Evolutionary conservation across 1,140 invertebrate genomes (phyloP).

Genomic region (Drosophila willistoni): DNA sequence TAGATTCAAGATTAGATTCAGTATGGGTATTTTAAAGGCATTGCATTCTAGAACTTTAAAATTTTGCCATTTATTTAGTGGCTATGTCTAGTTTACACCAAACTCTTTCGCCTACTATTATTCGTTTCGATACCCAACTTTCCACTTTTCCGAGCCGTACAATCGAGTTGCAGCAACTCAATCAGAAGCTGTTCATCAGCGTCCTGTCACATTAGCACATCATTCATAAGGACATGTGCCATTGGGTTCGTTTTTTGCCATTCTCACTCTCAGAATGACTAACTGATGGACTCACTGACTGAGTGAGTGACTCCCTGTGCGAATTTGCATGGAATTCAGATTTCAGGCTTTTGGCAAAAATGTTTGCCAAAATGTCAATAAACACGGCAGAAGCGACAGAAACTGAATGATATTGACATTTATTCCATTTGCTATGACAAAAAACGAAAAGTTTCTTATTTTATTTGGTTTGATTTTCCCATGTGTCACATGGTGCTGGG

Average conservation of each 20-base stretch:
- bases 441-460: constrained; percentile 60
- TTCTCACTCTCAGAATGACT: no score
- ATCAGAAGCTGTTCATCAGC: constrained; percentile 26
- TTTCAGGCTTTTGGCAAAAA: constrained; percentile 51
- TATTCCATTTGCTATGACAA: constrained; percentile 32
- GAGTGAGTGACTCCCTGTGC: constrained; percentile 29
- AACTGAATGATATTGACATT: constrained; percentile 62
- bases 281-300: constrained; percentile 31
- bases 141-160: neutral
- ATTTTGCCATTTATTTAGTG: no score
- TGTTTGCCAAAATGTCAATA: constrained; percentile 81
- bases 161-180: constrained; percentile 2
- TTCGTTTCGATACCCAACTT: neutral
- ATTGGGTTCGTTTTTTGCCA: constrained; percentile 61
- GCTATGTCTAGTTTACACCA: no score
- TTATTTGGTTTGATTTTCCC: constrained; percentile 61
- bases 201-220: constrained; percentile 78
- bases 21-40: no score
- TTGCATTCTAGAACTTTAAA: no score
- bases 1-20: no score
- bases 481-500: constrained; percentile 46
- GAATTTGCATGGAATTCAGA: constrained; percentile 56
- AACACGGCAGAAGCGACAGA: constrained; percentile 43
- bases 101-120: neutral
- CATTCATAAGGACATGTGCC: constrained; percentile 82